Conservation (phyloP, 2,113 vertebrate species). For the Eublepharis macularius region DNA sequence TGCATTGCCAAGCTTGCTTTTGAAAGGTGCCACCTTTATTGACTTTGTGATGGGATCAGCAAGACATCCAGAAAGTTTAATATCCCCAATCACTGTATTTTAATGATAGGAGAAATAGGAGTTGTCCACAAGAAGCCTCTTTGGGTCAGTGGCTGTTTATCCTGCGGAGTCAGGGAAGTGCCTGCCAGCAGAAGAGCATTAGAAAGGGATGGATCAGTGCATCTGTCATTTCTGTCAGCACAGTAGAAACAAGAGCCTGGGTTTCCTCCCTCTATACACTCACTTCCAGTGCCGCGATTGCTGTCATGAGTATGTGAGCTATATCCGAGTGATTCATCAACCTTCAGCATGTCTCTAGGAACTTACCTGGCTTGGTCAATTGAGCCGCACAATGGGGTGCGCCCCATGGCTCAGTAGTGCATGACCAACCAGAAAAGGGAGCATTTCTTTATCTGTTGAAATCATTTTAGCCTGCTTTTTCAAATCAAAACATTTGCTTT, state of each 20-base stretch:
- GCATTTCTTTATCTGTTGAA: no score
- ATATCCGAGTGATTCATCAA: no score
- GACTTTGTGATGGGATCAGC: neutral
- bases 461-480: no score
- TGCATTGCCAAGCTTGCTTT: neutral
- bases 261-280: neutral
- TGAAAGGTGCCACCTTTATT: neutral
- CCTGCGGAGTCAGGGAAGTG: neutral
- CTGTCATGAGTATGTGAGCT: no score
- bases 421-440: no score
- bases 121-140: neutral
- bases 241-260: neutral
- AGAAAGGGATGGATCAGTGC: neutral
- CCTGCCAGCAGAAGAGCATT: neutral
- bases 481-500: no score
- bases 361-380: no score
- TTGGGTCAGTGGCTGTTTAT: neutral
- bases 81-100: neutral
- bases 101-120: neutral
- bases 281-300: neutral
- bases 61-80: neutral
- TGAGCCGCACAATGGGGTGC: no score
- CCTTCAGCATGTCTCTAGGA: no score
- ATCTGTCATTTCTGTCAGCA: neutral
- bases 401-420: no score